phyloP scores from a whole-genome alignment of 1,140 invertebrate genomes.

The Cherax quadricarinatus region DNA sequence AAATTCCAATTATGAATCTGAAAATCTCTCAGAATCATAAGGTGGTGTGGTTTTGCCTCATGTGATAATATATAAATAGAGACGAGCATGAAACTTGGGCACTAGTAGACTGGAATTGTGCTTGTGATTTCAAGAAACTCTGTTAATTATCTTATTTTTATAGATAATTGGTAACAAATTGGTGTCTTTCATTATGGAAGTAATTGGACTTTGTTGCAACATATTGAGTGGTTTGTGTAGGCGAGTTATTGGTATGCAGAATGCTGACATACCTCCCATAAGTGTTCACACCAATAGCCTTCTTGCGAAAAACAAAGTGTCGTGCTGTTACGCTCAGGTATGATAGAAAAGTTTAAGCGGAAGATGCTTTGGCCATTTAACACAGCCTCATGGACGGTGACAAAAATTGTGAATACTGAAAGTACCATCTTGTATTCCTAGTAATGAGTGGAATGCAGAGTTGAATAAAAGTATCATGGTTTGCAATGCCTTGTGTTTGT shows the following conservation, averaged over 20 bases:
- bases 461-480: background rate
- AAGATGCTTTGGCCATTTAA: conserved; percentile 32
- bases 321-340: conserved; percentile 68
- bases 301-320: conserved; percentile 42
- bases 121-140: conserved; percentile 63
- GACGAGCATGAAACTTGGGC: conserved; percentile 50
- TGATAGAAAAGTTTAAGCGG: conserved; percentile 25
- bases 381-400: conserved; percentile 17
- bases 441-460: background rate
- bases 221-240: conserved; percentile 37
- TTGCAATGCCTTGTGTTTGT: conserved; percentile 30
- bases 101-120: conserved; percentile 61
- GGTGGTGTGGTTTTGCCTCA: conserved; percentile 66
- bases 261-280: conserved; percentile 37
- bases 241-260: conserved; percentile 25
- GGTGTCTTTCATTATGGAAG: conserved; percentile 69
- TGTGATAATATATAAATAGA: conserved; percentile 63
- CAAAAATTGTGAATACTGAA: conserved; percentile 38
- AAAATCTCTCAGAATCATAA: conserved; percentile 49
- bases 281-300: conserved; percentile 63
- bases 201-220: conserved; percentile 59
- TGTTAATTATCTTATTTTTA: conserved; percentile 70
- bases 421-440: conserved; percentile 32
- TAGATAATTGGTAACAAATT: conserved; percentile 69
- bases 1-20: conserved; percentile 57